Percentiles rank a stretch among this genome's conserved stretches.
Conservation (phyloP, 2,113 vertebrate genomes). For the Kryptolebias marmoratus region DNA sequence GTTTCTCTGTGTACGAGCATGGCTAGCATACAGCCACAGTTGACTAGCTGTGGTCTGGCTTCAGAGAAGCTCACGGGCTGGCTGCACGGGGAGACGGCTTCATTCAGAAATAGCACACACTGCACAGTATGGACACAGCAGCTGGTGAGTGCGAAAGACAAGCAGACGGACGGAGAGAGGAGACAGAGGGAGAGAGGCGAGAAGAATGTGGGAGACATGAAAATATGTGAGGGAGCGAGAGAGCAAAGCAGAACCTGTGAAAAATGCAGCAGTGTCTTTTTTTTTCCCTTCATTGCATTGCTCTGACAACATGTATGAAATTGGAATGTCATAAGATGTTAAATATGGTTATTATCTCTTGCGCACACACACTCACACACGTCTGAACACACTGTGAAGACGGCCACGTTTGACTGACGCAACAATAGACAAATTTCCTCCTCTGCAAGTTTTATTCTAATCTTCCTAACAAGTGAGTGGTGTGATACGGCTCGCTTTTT, state of each 20-base stretch:
- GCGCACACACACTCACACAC: slow-evolving; percentile 54
- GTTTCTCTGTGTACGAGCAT: slow-evolving; percentile 53
- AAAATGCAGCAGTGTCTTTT: slow-evolving; percentile 75
- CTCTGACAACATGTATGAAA: slow-evolving; percentile 79
- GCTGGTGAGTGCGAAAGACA: slow-evolving; percentile 80
- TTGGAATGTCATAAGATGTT: slow-evolving; percentile 77
- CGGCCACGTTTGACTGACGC: slow-evolving; percentile 43
- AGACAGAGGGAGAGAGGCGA: slow-evolving; percentile 72
- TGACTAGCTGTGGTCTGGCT: slow-evolving; percentile 69
- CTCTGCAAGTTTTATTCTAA: slow-evolving; percentile 49
- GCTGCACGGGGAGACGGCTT: slow-evolving; percentile 71
- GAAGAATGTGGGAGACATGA: slow-evolving; percentile 77
- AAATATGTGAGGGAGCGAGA: slow-evolving; percentile 73
- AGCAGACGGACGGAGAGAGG: slow-evolving; percentile 77
- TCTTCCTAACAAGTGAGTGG: slow-evolving; percentile 56
- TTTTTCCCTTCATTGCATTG: slow-evolving; percentile 68
- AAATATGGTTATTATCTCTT: slow-evolving; percentile 78
- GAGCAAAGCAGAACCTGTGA: slow-evolving; percentile 80
- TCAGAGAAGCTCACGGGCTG: slow-evolving; percentile 63
- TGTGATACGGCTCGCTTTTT: slow-evolving; percentile 49
- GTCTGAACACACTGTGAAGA: slow-evolving; percentile 43
- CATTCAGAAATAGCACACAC: slow-evolving; percentile 80
- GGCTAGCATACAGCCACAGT: slow-evolving; percentile 63
- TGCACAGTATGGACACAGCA: slow-evolving; percentile 79
- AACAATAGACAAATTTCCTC: slow-evolving; percentile 38